A percentile compares a stretch with the other conserved stretches of the same genome.
Conservation (phyloP, 2,888 invertebrate genomes). For the Sepioteuthis lessoniana region DNA sequence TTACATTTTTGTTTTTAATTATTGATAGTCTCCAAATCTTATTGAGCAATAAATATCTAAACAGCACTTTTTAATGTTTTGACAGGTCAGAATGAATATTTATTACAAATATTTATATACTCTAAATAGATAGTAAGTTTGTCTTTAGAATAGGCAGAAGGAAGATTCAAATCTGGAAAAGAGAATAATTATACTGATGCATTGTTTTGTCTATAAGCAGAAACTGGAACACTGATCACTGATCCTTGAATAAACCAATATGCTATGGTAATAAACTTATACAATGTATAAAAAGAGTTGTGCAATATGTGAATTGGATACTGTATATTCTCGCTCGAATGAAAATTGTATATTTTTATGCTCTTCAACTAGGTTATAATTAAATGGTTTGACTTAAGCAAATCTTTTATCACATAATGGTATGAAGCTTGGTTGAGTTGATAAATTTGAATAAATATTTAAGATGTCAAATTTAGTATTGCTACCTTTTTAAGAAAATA, state of each 20-base stretch:
- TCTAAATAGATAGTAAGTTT: background rate
- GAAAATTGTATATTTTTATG: background rate
- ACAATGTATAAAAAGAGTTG: background rate
- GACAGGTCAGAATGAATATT: background rate
- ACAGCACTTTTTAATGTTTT: no score
- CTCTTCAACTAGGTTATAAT: background rate
- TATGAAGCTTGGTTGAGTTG: background rate
- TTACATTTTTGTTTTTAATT: background rate
- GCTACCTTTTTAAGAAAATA: background rate
- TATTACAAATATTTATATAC: background rate
- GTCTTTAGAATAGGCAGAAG: background rate
- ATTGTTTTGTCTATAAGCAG: background rate
- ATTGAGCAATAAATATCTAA: no score
- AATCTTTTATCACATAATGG: background rate
- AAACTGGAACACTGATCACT: background rate
- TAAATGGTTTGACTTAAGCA: background rate
- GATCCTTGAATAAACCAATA: background rate
- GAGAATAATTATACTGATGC: background rate
- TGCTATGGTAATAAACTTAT: background rate
- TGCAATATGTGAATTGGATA: background rate
- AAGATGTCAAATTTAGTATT: background rate
- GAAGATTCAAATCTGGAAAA: background rate
- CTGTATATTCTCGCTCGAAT: background rate
- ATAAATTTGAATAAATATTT: no score
- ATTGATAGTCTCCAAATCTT: background rate